Conservation (phyloP, 1,140 invertebrate species). For the Heliconius hewitsoni region DNA sequence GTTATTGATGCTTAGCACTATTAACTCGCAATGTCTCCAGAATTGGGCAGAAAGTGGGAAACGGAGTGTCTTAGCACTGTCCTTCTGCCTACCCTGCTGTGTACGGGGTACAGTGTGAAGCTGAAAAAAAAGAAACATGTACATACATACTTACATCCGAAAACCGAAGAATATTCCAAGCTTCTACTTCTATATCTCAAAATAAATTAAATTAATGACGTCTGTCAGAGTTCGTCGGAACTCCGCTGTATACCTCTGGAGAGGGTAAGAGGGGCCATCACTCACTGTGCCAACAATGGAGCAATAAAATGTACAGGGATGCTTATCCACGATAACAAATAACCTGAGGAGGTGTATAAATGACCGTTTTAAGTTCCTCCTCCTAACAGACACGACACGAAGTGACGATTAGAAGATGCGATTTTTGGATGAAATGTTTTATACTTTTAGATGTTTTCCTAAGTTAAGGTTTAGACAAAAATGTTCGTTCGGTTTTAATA, state of each 20-base stretch:
- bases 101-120: no score
- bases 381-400: not conserved
- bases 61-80: no score
- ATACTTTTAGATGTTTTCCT: not conserved
- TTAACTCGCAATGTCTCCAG: no score
- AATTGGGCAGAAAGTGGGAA: no score
- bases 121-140: no score
- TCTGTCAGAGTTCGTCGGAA: conserved; percentile 63
- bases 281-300: conserved; percentile 57
- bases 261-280: conserved; percentile 40
- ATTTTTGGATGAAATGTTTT: not conserved
- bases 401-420: not conserved
- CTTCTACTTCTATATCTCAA: conserved; percentile 26
- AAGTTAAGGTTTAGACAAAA: no score
- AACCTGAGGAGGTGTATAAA: conserved; percentile 10
- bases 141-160: not conserved
- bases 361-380: not conserved
- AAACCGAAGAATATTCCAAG: conserved; percentile 9
- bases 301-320: conserved; percentile 60
- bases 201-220: conserved; percentile 63
- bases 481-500: no score
- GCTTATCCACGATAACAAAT: conserved; percentile 19
- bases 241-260: conserved; percentile 36
- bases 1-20: no score
- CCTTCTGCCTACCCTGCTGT: no score